Evolutionary conservation across 2,797 vertebrate species (phyloP).

Genomic region (Poeciliopsis gracilis): DNA sequence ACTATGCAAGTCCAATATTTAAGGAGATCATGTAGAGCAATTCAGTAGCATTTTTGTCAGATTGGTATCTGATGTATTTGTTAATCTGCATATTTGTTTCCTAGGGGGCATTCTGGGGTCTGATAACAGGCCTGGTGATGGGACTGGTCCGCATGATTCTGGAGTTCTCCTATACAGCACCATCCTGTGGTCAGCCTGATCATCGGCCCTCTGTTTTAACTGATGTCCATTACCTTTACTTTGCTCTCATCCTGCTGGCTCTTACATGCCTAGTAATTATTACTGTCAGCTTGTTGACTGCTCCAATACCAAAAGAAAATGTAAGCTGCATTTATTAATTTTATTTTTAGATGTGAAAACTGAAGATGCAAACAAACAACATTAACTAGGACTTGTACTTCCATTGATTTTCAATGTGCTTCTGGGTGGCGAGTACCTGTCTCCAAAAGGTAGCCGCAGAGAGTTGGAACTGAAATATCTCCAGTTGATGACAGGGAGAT

Average conservation of each 20-base stretch:
- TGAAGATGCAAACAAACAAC: not conserved
- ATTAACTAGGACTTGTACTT: not conserved
- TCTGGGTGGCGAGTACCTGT: not conserved
- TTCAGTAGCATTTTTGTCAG: not conserved
- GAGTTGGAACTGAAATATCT: not conserved
- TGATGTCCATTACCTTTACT: slow-evolving; percentile 94
- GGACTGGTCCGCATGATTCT: slow-evolving; percentile 88
- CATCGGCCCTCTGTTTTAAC: slow-evolving; percentile 84
- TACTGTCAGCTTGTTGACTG: slow-evolving; percentile 85
- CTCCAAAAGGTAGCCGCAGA: not conserved
- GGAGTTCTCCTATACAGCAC: slow-evolving; percentile 84
- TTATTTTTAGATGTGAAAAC: not conserved
- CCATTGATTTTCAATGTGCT: not conserved
- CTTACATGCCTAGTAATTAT: slow-evolving; percentile 80
- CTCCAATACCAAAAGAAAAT: slow-evolving; percentile 85
- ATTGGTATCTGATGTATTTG: too few species aligned
- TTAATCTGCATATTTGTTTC: slow-evolving; percentile 17
- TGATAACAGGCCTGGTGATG: slow-evolving; percentile 84
- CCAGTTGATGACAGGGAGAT: not conserved
- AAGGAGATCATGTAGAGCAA: not conserved
- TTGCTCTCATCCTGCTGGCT: slow-evolving; percentile 88
- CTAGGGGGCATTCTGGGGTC: slow-evolving; percentile 97
- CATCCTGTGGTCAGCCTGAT: slow-evolving; percentile 88
- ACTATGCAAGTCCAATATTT: not conserved
- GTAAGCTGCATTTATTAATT: slow-evolving; percentile 73